Base-by-base conservation (phyloP, 2,888 invertebrate genomes). In the Macroteleia sp. region DNA sequence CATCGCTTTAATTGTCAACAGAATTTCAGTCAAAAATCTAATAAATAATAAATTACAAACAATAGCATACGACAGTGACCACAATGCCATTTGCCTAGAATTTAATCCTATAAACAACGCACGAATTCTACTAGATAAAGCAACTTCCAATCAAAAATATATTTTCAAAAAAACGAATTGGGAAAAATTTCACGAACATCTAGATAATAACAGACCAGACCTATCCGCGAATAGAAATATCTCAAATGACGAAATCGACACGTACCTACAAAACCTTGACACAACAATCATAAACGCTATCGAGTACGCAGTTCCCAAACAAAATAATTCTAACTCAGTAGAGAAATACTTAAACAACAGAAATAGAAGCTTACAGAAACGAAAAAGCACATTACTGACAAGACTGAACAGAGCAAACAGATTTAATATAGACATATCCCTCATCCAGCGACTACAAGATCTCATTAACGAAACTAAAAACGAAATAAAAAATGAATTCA, bases 51-150 rank as follows among this genome's bases (percentile, higher is more conserved):
- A 32, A 32, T 1, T 57, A 0, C 0, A n/a, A 10, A 25, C 28
- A 1, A 4, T 57, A 4, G 30, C 57, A 6, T 57, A 57, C 17
- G 57, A 57, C 10, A 57, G 57, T 8, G 57, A 57, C 19, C 57
- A 57, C 10, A 16, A 16, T n/a, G 56, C 56, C 4, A 57, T 57
- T 3, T 5, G 3, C 30, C 10, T 30, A 3, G 36, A 16, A 9
- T 9, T 30, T 9, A 10, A 10, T 10, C 5, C 10, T 8, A 5
- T 9, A 30, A 30, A 30, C 9, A 5, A 30, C 2, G 30, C 5
- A n/a, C 9, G n/a, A 20, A 20, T 42, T 4, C 3, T 42, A 3
- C 8, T 39, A 17, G 39, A 39, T 8, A 19, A 16, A 39, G 39
- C 17, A 17, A 9, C 5, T 9, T 30, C 30, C 2, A 2, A 30